phyloP scores from a whole-genome alignment of 2,888 invertebrate genomes.

The Phengaris arion region DNA sequence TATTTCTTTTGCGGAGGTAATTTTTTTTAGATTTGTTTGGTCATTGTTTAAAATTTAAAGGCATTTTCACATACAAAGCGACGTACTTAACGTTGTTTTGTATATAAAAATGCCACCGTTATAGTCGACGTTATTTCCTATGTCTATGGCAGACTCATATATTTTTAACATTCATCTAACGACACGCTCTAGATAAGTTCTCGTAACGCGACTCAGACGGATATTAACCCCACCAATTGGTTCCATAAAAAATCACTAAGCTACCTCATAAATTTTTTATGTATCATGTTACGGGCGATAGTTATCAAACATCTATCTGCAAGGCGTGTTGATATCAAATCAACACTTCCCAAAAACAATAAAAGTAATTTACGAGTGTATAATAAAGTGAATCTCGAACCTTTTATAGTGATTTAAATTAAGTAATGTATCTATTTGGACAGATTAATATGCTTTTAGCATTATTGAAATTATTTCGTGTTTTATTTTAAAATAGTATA shows the following conservation, averaged over 20 bases:
- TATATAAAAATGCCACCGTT: no score
- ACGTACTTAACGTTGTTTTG: no score
- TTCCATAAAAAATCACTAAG: slow-evolving; percentile 18
- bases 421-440: slow-evolving; percentile 25
- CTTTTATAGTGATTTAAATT: slow-evolving; percentile 27
- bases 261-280: slow-evolving; percentile 26
- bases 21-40: no score
- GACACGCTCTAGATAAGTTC: not conserved
- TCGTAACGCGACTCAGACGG: not conserved
- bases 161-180: not conserved
- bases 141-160: not conserved
- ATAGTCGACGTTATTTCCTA: no score
- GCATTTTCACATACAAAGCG: no score
- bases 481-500: not conserved
- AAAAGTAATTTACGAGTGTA: slow-evolving; percentile 26
- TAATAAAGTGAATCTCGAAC: slow-evolving; percentile 23
- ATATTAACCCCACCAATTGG: not conserved
- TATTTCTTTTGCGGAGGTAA: no score
- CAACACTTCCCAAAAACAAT: slow-evolving; percentile 25
- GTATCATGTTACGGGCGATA: slow-evolving; percentile 1
- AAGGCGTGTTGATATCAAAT: slow-evolving; percentile 23
- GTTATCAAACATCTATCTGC: slow-evolving; percentile 18
- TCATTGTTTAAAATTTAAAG: no score
- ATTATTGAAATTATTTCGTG: not conserved
- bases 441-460: slow-evolving; percentile 22